phyloP scores from a whole-genome alignment of 2,888 invertebrate species.

The Zhengitettix transpicula region DNA sequence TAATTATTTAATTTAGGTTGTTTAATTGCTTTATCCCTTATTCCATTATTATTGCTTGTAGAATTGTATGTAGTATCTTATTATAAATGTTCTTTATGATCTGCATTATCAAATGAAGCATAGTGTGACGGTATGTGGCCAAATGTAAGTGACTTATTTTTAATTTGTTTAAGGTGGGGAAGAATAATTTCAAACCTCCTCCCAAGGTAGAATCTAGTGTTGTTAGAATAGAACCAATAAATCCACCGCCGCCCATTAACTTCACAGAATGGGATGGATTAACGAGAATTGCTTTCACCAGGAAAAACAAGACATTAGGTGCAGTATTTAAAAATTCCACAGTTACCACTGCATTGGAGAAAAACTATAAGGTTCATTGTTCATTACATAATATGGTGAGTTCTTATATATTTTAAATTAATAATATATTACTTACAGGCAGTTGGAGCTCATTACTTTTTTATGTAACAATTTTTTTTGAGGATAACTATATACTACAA shows the following conservation, averaged over 20 bases:
- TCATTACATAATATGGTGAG: constrained; percentile 66
- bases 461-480: too few species aligned
- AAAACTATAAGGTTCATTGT: constrained; percentile 79
- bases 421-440: too few species aligned
- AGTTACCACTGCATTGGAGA: constrained; percentile 68
- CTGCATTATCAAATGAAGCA: neutral
- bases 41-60: neutral
- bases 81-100: too few species aligned
- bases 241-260: constrained; percentile 91
- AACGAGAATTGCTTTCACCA: constrained; percentile 81
- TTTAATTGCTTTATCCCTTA: neutral
- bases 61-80: too few species aligned
- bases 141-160: neutral
- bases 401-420: constrained; percentile 4
- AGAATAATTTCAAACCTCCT: constrained; percentile 95
- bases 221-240: constrained; percentile 89
- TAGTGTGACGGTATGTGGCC: neutral
- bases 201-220: constrained; percentile 99
- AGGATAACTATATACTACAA: too few species aligned
- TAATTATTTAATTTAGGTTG: too few species aligned
- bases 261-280: constrained; percentile 98
- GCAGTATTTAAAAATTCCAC: constrained; percentile 78
- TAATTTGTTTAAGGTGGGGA: constrained; percentile 56
- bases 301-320: constrained; percentile 92
- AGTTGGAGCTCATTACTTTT: too few species aligned